Evolutionary conservation across 2,888 invertebrate genomes (phyloP).

Genomic region (Leptinotarsa rubiginosa): DNA sequence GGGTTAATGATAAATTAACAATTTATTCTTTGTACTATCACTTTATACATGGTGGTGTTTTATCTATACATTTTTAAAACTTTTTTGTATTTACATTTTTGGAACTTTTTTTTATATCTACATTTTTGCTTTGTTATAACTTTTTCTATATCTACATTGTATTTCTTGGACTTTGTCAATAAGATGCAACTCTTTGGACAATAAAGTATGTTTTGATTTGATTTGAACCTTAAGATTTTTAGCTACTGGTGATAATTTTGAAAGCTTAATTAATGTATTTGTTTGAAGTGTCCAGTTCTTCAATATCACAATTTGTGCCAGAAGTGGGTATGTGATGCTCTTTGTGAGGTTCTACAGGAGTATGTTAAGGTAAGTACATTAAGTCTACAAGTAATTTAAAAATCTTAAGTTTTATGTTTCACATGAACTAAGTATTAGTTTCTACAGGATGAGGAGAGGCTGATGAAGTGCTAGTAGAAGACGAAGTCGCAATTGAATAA

Average conservation of each 20-base stretch:
- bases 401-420: neutral
- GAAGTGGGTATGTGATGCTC: neutral
- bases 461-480: neutral
- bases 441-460: conserved; percentile 9
- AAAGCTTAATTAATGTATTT: conserved; percentile 13
- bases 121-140: too few species aligned
- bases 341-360: conserved; percentile 15
- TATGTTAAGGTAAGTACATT: conserved; percentile 18
- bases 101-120: too few species aligned
- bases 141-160: too few species aligned
- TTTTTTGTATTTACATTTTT: too few species aligned
- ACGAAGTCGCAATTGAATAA: conserved; percentile 1
- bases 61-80: too few species aligned
- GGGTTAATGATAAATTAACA: too few species aligned
- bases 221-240: conserved; percentile 9
- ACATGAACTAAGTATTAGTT: conserved; percentile 4
- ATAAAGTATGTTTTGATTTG: neutral
- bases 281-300: conserved; percentile 12
- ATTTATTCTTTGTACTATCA: too few species aligned
- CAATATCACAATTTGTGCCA: conserved; percentile 11
- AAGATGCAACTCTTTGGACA: neutral
- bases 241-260: conserved; percentile 11
- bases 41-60: too few species aligned
- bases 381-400: neutral
- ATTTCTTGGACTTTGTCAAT: neutral